Base-by-base conservation (phyloP, 2,888 invertebrate genomes). In the Lasioglossum morio region DNA sequence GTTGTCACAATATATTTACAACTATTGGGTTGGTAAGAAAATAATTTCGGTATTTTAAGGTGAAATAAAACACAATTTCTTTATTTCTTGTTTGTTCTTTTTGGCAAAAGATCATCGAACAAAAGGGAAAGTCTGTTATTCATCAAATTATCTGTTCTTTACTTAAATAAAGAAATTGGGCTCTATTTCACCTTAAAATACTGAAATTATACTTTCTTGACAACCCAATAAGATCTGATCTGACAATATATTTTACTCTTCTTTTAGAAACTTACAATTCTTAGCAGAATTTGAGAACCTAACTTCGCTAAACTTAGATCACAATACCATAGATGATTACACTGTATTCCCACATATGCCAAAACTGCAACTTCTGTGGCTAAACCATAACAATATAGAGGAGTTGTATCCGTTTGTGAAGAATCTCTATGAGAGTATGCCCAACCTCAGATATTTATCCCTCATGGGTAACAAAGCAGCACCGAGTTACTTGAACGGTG, bases 381-480 rank as follows among this genome's bases (percentile, higher is more conserved):
- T 96, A 23, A 96, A 96, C 93, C 95, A 96, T 89, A 96, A 96
- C 91, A 94, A 95, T 83, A 96, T 97, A 82, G 94, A 95, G 48
- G 96, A 96, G 79, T 94, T 98, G 5, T 97, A 97, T 94, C 97
- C 97, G 23, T 98, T 97, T 96, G 96, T 97, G 78, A 96, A 96
- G 87, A 97, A 97, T 92, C 95, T 98, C 85, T 96, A 97, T 89
- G 96, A 96, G 72, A 97, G 97, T 1, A 97, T 97, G 89, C 98
- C 98, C 0, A 97, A 97, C 91, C 95, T 98, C 43, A 96, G 96
- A 92, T 97, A 97, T 93, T 95, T 98, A 0, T 98, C 98, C 27
- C 96, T 98, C 82, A 98, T 98, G 98, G 98, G 98, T 34, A 98
- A 98, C 95, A 96, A 97, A 0, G 98, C 98, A 0, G 97, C 97